Percentiles rank a stretch among this genome's conserved stretches.
These are phyloP conservation scores for Podocnemis expansa DNA, from an alignment of 2,113 vertebrate genomes.

Conservation along the genomic window DNA sequence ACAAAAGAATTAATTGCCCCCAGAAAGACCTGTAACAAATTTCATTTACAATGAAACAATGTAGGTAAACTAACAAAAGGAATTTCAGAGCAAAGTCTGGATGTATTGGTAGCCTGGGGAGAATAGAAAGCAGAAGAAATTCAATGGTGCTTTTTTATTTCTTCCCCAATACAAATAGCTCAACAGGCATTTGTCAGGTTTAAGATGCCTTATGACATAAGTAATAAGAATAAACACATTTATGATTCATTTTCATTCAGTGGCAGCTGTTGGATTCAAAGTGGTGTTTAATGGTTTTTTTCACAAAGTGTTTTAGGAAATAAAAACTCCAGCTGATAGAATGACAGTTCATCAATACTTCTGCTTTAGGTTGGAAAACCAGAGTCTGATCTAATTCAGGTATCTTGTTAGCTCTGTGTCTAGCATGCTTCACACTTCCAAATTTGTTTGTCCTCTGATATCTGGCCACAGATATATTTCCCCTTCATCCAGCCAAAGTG, in stretches of 20 bases:
- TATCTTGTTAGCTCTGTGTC: background rate
- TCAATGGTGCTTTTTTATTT: background rate
- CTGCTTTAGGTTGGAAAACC: background rate
- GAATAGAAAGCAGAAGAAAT: background rate
- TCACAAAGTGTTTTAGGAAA: slow-evolving; percentile 31
- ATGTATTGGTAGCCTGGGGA: background rate
- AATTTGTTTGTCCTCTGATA: background rate
- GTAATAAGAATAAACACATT: background rate
- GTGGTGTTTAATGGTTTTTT: slow-evolving; percentile 12
- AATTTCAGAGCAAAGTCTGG: background rate
- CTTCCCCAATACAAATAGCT: slow-evolving; percentile 5
- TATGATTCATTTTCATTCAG: background rate
- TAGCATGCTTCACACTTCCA: background rate
- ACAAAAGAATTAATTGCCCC: slow-evolving; percentile 22
- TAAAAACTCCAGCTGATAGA: background rate
- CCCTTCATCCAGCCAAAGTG: background rate
- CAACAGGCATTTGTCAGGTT: background rate
- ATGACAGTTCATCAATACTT: slow-evolving; percentile 9
- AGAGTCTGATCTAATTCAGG: background rate
- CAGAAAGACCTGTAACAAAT: slow-evolving; percentile 29
- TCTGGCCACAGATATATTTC: background rate
- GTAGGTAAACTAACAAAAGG: slow-evolving; percentile 8
- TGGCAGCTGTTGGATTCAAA: background rate
- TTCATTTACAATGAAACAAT: slow-evolving; percentile 45
- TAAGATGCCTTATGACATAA: slow-evolving; percentile 20